Base-by-base conservation (phyloP, 2,113 vertebrate species). In the Electrona antarctica region DNA sequence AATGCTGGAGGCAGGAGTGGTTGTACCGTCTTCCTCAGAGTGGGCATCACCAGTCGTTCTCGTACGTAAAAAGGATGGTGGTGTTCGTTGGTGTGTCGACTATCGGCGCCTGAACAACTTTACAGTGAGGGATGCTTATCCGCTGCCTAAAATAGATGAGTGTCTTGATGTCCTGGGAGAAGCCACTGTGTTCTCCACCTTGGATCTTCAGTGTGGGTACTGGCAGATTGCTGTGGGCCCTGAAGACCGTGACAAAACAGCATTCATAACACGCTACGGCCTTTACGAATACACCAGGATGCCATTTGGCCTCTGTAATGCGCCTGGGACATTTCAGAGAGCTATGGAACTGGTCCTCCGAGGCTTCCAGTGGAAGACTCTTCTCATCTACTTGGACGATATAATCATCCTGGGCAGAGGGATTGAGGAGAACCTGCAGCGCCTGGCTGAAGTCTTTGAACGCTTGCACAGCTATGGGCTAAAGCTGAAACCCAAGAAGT, bases 401-500 rank as follows among this genome's bases (percentile, higher is more conserved):
- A 14, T 80, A 7, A 75, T 80, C 7, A 13, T 78, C 7, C 14
- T 80, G 6, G 64, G 60, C 1, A 71, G n/a, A 45, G 51, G 33
- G 0, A 48, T 80, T 1, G 60, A 63, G 0, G 15, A 73, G 8
- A 70, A 62, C 63, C 58, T 72, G 2, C 14, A 78, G 1, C 3
- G 46, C 0, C 76, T 82, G 7, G 9, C 28, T 10, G 11, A 60
- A 0, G 51, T 82, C 7, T 75, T 82, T 46, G 9, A 78, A 6
- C 3, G 29, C 1, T 11, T 76, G 2, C 3, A 55, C 4, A 41
- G 50, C 3, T 65, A 60, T 63, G 73, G 41, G 7, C 10, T 83
- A 6, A 79, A 76, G 47, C 59, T 83, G 1, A 79, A 83, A 56
- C 73, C 69, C 2, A 56, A 64, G 1, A 75, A 82, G 7, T 72